Evolutionary conservation across 2,888 invertebrate genomes (phyloP).

Genomic region (Drosophila kuntzei): DNA sequence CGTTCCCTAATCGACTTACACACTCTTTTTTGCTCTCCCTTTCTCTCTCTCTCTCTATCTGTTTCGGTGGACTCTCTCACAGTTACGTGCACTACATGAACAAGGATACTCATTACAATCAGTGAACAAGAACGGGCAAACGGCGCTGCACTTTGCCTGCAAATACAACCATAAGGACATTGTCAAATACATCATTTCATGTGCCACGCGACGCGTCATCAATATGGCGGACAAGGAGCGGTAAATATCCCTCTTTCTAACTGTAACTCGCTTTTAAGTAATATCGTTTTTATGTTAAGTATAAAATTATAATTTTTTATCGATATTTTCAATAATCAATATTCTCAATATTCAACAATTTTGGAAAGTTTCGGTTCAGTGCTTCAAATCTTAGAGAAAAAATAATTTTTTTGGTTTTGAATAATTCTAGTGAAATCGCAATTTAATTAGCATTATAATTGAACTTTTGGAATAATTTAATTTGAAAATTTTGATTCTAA

Average conservation of each 20-base stretch:
- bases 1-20: neutral
- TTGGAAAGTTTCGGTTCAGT: too few species aligned
- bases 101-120: slow-evolving; percentile 94
- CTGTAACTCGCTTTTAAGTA: neutral
- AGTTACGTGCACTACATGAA: slow-evolving; percentile 93
- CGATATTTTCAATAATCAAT: too few species aligned
- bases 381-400: too few species aligned
- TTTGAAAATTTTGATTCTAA: too few species aligned
- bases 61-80: neutral
- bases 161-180: slow-evolving; percentile 95
- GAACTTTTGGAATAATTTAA: too few species aligned
- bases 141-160: slow-evolving; percentile 95
- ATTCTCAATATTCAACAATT: too few species aligned
- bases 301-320: too few species aligned
- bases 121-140: slow-evolving; percentile 94
- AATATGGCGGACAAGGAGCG: slow-evolving; percentile 94
- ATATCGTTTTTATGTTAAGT: too few species aligned
- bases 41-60: neutral
- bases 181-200: slow-evolving; percentile 94
- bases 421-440: too few species aligned
- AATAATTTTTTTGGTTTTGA: too few species aligned
- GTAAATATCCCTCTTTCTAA: slow-evolving; percentile 86
- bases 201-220: slow-evolving; percentile 92
- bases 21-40: neutral
- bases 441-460: too few species aligned